Evolutionary conservation across 64 coral and sea anemone genomes (phyloP).

Genomic region (Montipora capricornis): DNA sequence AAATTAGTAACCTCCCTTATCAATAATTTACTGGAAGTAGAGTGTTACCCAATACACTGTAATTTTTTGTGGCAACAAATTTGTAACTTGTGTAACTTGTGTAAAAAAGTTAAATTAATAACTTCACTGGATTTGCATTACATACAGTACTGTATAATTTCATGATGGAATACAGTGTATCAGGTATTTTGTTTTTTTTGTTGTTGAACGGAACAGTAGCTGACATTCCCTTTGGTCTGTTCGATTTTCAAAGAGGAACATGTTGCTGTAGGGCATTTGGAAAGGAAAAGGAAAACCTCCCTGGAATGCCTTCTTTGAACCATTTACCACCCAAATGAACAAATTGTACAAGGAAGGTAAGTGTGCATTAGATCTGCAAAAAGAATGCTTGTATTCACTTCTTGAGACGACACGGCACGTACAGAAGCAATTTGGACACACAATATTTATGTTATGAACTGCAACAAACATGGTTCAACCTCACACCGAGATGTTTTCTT

Average conservation of each 20-base stretch:
- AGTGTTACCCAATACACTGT: too few relatives aligned
- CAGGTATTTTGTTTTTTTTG: neutral
- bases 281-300: constrained; percentile 35
- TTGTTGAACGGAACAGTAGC: neutral
- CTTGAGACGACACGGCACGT: too few relatives aligned
- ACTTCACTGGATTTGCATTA: too few relatives aligned
- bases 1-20: neutral
- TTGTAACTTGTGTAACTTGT: too few relatives aligned
- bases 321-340: constrained; percentile 43
- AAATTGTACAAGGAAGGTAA: constrained; percentile 25
- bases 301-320: constrained; percentile 21
- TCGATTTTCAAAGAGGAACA: constrained; percentile 56
- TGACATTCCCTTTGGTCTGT: neutral
- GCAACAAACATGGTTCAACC: too few relatives aligned
- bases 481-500: too few relatives aligned
- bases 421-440: too few relatives aligned
- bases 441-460: too few relatives aligned
- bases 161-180: neutral
- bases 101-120: too few relatives aligned
- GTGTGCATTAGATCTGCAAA: neutral
- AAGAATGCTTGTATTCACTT: too few relatives aligned
- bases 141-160: neutral
- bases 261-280: constrained; percentile 63
- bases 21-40: neutral
- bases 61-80: too few relatives aligned